Base-by-base conservation (phyloP, 1,140 invertebrate genomes). In the Xylocopa sonorina region DNA sequence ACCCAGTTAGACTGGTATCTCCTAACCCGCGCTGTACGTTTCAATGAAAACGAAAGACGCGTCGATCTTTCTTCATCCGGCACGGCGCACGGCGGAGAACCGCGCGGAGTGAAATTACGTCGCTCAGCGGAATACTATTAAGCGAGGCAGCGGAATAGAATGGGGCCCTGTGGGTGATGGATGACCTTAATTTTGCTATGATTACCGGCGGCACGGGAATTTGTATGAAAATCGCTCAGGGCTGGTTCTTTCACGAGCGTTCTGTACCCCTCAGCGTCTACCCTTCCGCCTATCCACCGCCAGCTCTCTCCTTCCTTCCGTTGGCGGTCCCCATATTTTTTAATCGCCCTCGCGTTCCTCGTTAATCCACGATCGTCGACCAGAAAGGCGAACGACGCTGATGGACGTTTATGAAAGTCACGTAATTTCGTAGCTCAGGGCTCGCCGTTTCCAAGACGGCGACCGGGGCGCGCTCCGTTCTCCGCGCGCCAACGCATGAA, bases 161-260 rank as follows among this genome's bases (percentile, higher is more conserved):
- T 88, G 78, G 64, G n/a, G 72, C 66, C 67, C 46, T 46, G 75
- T 60, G 82, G 82, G 84, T 91, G 90, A 91, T 91, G 88, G 90
- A 91, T 90, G 87, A 88, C 87, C 88, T 90, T 91, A 91, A 91
- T 91, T 91, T 90, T 78, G 82, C 88, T 84, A 86, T 89, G 89
- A 91, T 91, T 90, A 91, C 86, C 87, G 86, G 82, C 85, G 68
- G 82, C 83, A 84, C 80, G 84, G 83, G 88, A 91, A 90, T 91
- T 91, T 88, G 82, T 87, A 90, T 90, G 88, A 91, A 89, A 91
- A 90, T 90, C 84, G 78, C 88, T 84, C 82, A 72, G 77, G 80
- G 86, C 80, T 74, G 64, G 32, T 85, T 86, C 82, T 89, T 86
- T 84, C 78, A 78, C 53, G 66, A 82, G n/a, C n/a, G n/a, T 82